Base-by-base conservation (phyloP, 2,888 invertebrate genomes). In the Ditula angustiorana region DNA sequence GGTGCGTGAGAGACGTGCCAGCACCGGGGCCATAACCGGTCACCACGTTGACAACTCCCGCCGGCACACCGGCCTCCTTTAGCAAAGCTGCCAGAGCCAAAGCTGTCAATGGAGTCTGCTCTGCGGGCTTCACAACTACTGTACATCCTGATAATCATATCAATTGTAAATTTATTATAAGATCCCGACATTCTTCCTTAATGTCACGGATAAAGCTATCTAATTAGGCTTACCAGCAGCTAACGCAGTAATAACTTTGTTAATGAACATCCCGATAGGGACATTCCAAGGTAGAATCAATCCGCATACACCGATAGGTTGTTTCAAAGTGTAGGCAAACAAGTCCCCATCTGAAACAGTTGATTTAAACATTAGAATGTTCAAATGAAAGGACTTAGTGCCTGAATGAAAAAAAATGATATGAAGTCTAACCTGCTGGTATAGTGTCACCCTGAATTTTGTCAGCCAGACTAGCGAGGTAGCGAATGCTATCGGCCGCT, bases 241-340 rank as follows among this genome's bases (percentile, higher is more conserved):
- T 53, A 96, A 80, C 0, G 96, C 96, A 0, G 96, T 95, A 3
- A 92, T 96, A 21, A 98, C 92, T 90, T 99, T 99, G 97, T 97
- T 98, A 2, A 96, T 94, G 87, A 96, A 95, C 97, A 99, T 98
- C 67, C 97, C 79, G 33, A 96, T 78, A 0, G 97, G 98, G 72
- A 96, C 98, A 83, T 98, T 98, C 98, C 98, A 98, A 0, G 98
- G 98, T 67, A 97, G 96, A 71, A 98, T 98, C 81, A 97, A 96
- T 0, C 96, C 98, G 78, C 96, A 96, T 0, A 98, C 97, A 1
- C 88, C 88, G 0, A 98, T 95, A 13, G 86, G 86, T 52, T 86
- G 84, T 55, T 82, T 85, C 55, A 86, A 62, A 0, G 97, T 97
- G 82, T 97, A 41, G 8, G 41, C 16, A 19, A 41, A 41, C 7